These are phyloP conservation scores for Venusia cambrica DNA, from an alignment of 2,888 invertebrate genomes.

Conservation along the genomic window DNA sequence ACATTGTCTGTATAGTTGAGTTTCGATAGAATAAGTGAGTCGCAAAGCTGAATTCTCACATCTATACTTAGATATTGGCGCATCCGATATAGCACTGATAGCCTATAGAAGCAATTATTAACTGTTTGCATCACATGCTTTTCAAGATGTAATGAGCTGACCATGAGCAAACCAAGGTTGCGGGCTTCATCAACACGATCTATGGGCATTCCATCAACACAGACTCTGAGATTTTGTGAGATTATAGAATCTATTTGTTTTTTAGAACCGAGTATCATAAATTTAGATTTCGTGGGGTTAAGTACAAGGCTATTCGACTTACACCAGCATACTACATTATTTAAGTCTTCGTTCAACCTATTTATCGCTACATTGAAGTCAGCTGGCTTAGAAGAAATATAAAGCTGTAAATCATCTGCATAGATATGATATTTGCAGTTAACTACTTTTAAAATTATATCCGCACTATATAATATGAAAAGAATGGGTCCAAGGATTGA, in stretches of 20 bases:
- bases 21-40: constrained; percentile 14
- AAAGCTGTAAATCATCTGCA: background rate
- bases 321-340: constrained; percentile 8
- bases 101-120: constrained; percentile 10
- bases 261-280: constrained; percentile 9
- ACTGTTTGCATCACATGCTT: constrained; percentile 6
- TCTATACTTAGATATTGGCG: constrained; percentile 4
- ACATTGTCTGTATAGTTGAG: constrained; percentile 17
- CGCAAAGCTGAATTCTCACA: constrained; percentile 8
- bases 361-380: background rate
- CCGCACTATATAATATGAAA: constrained; percentile 2
- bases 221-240: background rate
- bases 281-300: constrained; percentile 17
- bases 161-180: constrained; percentile 11
- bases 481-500: constrained; percentile 1
- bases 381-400: background rate
- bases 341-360: constrained; percentile 4
- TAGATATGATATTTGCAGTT: constrained; percentile 3
- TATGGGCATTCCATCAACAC: background rate
- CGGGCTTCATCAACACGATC: constrained; percentile 8
- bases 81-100: constrained; percentile 12
- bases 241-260: constrained; percentile 1
- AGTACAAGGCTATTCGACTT: constrained; percentile 7
- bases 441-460: background rate
- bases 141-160: constrained; percentile 14